Base-by-base conservation (phyloP, 2,113 vertebrate species). In the Pelecanoides urinatrix region DNA sequence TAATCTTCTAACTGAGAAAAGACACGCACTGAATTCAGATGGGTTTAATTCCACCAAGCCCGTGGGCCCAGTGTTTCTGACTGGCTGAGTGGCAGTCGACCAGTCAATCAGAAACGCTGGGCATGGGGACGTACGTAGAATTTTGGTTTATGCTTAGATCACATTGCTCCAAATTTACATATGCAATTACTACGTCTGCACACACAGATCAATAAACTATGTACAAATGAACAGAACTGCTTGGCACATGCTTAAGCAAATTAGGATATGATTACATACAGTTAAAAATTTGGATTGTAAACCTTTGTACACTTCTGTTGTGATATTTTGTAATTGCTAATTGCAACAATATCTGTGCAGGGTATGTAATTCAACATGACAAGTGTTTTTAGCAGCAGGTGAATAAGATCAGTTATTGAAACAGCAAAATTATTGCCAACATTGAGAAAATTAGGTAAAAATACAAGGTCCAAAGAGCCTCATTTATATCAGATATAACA, bases 341-440 rank as follows among this genome's bases (percentile, higher is more conserved):
- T 91, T 94, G 80, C 81, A 90, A 63, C 89, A 79, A 6, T 94
- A 63, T 86, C 82, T 80, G 72, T 56, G 65, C 88, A 92, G 84
- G 71, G 44, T 61, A 9, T 68, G 81, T 87, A 95, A 96, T 95
- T 94, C 83, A 91, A 96, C 53, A 55, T 85, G 86, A 96, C 83
- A 89, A 82, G 77, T 86, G 63, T 78, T 96, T 92, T 95, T 95
- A 97, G 88, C 90, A 91, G 94, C 86, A 95, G 95, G 91, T 97
- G 88, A 97, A 8, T 85, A 94, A 94, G 92, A 92, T 82, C 84
- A 92, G 67, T 82, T 95, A 89, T 88, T 50, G 86, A 92, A 96
- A 90, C 44, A 95, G 74, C 74, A 91, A 83, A 90, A 94, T 90
- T 95, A 93, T 91, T 94, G 92, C 88, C 86, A 95, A 6, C 76